Percentiles rank a stretch among this genome's conserved stretches.
These are phyloP conservation scores for Sternotherus odoratus DNA, from an alignment of 2,797 vertebrate species.

Conservation along the genomic window DNA sequence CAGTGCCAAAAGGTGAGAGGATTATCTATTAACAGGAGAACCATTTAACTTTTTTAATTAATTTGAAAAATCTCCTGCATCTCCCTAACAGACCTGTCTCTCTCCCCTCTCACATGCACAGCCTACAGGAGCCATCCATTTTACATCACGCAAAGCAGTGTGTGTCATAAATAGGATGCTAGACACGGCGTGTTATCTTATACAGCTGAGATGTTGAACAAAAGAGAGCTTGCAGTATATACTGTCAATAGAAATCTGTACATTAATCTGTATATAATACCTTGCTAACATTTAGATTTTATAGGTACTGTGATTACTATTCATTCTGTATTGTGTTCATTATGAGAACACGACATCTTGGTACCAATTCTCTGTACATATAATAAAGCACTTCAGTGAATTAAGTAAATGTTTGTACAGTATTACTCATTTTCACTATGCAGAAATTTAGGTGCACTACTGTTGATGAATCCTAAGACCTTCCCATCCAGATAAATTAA, in stretches of 20 bases:
- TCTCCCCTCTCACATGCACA: rapidly evolving
- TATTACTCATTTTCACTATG: conserved; percentile 72
- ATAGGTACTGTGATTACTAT: conserved; percentile 63
- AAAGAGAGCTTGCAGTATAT: conserved; percentile 29
- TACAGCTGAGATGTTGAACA: conserved; percentile 32
- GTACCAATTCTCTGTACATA: conserved; percentile 64
- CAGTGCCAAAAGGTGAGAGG: not conserved
- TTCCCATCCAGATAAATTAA: conserved; percentile 65
- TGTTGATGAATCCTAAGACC: conserved; percentile 67
- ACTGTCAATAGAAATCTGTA: conserved; percentile 71
- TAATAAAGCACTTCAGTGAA: conserved; percentile 74
- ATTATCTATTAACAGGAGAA: conserved; percentile 2
- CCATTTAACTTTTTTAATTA: not conserved
- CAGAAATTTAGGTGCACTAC: conserved; percentile 65
- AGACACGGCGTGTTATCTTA: not conserved
- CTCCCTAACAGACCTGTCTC: not conserved
- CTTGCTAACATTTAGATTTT: conserved; percentile 72
- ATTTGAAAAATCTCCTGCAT: not conserved
- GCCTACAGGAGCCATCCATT: not conserved
- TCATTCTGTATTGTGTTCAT: conserved; percentile 77
- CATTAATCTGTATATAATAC: conserved; percentile 74
- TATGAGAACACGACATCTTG: conserved; percentile 67
- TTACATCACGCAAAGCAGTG: not conserved
- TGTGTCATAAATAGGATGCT: not conserved
- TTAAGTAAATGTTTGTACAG: conserved; percentile 67